Evolutionary conservation across 2,797 vertebrate species (phyloP), one percentile per base, ranked within the genome.

Genomic region (Kryptopterus vitreolus): DNA sequence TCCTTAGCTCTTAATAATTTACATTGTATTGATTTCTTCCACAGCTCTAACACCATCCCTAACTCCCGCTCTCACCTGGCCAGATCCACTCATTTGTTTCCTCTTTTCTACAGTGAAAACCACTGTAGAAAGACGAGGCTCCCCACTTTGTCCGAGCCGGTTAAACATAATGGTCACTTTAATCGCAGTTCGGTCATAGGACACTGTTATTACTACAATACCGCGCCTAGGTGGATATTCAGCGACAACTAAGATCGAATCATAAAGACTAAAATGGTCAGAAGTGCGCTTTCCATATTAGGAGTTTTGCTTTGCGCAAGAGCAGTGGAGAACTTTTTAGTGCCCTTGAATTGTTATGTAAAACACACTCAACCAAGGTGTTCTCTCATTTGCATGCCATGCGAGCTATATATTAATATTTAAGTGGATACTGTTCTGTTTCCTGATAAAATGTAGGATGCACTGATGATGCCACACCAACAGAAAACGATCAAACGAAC

Each of bases 1-100:
- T 96, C 94, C 93, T 95, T 91, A 90, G 92, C 93, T 93, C 95
- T 98, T 95, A 98, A 98, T 98, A 95, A 97, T 98, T 98, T 94
- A 96, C 92, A 91, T 95, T 92, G 93, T 97, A 97, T 98, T 95
- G 96, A 97, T 97, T 97, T 94, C 89, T 88, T 92, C 90, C 79
- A 91, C 92, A 88, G 86, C 90, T 91, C 65, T 91, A 91, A 91
- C 91, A 91, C 92, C 93, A 89, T 89, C 86, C 77, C 81, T 82
- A n/a, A n/a, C n/a, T n/a, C n/a, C n/a, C 82, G 68, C 63, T 76
- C 78, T 77, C 80, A 80, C 79, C 82, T 83, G 82, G 68, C 76
- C 38, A 43, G 79, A 82, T 31, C 74, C 59, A 66, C 69, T 73
- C 22, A 78, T 78, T 33, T 55, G 16, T 63, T 65, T 72, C 69